A percentile compares a stretch with the other conserved stretches of the same genome.
Conservation (phyloP, 2,797 vertebrate genomes). For the Pangasius sanitwongsei region DNA sequence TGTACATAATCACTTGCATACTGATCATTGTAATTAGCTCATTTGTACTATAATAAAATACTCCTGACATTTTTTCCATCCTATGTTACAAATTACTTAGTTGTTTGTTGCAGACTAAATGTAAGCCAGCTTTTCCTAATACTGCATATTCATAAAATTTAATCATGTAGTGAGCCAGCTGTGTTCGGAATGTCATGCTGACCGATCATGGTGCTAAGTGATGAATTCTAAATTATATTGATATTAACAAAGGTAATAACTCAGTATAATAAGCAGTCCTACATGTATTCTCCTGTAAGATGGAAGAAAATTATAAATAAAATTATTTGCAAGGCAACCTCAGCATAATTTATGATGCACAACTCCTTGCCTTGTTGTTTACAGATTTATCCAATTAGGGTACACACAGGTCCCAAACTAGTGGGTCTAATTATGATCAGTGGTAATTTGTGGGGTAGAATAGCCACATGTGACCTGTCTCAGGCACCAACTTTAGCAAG, state of each 20-base stretch:
- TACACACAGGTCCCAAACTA: not conserved
- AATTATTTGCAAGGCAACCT: not conserved
- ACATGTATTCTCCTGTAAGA: not conserved
- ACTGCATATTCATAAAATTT: not conserved
- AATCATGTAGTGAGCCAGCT: not conserved
- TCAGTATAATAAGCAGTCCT: not conserved
- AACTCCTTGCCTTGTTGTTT: not conserved
- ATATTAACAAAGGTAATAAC: not conserved
- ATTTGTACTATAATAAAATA: not conserved
- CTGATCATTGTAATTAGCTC: no score
- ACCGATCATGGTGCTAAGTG: slow-evolving; percentile 2
- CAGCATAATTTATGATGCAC: not conserved
- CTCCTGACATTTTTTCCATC: not conserved
- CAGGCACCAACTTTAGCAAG: not conserved
- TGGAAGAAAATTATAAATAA: not conserved
- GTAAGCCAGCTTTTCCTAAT: not conserved
- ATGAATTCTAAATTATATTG: not conserved
- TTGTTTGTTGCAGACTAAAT: not conserved
- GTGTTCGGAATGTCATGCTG: not conserved
- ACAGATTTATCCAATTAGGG: not conserved
- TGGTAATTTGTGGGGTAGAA: not conserved
- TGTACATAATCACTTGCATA: not conserved
- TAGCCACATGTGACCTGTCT: not conserved
- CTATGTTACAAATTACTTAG: not conserved
- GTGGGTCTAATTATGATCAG: not conserved